Conservation (phyloP, 1,140 invertebrate species). For the Drosophila punjabiensis region DNA sequence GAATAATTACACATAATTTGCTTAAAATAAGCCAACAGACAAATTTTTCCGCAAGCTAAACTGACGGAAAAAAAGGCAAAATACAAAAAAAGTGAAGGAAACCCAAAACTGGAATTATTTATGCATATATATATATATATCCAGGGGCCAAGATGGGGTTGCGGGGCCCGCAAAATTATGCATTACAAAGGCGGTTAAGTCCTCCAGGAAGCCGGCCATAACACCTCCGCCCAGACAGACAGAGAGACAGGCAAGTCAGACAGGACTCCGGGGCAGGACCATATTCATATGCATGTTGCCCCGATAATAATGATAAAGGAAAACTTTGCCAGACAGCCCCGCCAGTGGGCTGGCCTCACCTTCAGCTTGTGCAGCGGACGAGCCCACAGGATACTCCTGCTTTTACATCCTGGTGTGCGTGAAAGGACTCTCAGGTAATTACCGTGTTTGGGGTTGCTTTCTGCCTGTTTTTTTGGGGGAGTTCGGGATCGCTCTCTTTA, state of each 20-base stretch:
- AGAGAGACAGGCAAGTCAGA: constrained; percentile 36
- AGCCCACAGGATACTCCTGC: constrained; percentile 66
- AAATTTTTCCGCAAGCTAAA: constrained; percentile 57
- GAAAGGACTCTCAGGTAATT: constrained; percentile 80
- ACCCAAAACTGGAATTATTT: constrained; percentile 65
- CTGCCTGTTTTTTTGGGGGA: neutral
- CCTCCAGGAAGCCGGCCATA: constrained; percentile 79
- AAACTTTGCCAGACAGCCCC: constrained; percentile 74
- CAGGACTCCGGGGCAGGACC: constrained; percentile 67
- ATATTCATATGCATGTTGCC: constrained; percentile 78
- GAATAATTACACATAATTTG: constrained; percentile 78
- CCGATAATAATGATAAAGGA: constrained; percentile 74
- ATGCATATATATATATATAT: constrained; percentile 73
- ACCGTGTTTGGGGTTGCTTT: constrained; percentile 65
- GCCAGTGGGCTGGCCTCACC: constrained; percentile 45
- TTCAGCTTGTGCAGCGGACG: constrained; percentile 34
- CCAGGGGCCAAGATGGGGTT: constrained; percentile 14
- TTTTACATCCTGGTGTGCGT: constrained; percentile 63
- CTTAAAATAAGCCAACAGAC: constrained; percentile 65
- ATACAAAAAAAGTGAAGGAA: neutral
- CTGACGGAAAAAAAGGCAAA: constrained; percentile 22
- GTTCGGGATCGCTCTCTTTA: constrained; percentile 42
- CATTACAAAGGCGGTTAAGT: constrained; percentile 82
- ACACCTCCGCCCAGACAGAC: constrained; percentile 63
- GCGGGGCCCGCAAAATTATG: constrained; percentile 63